Evolutionary conservation across 1,140 invertebrate genomes (phyloP).

Genomic region (Heliconius himera): DNA sequence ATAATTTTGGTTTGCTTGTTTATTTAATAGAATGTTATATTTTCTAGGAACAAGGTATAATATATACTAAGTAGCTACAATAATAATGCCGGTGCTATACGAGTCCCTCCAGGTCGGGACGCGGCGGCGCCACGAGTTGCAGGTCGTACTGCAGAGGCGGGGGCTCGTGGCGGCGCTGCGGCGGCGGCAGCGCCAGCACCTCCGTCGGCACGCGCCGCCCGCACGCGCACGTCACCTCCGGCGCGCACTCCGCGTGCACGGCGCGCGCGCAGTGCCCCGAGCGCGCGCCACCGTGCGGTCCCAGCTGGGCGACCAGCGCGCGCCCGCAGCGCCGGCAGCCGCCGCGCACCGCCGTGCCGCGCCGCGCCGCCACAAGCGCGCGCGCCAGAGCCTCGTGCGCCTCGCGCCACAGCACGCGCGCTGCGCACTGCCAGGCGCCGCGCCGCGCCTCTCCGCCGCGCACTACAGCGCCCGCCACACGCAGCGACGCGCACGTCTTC

Average conservation of each 20-base stretch:
- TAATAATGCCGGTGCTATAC: conserved; percentile 40
- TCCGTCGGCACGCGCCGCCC: conserved; percentile 41
- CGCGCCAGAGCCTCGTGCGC: conserved; percentile 57
- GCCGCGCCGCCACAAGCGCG: conserved; percentile 50
- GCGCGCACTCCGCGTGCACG: conserved; percentile 49
- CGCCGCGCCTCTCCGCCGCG: conserved; percentile 45
- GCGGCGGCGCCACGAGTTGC: conserved; percentile 62
- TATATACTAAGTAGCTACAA: not conserved
- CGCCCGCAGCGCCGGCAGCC: conserved; percentile 49
- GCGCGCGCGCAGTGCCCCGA: conserved; percentile 57
- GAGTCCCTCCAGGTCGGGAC: conserved; percentile 72
- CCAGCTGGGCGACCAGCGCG: conserved; percentile 19
- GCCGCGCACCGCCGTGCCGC: conserved; percentile 50
- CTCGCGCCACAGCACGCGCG: conserved; percentile 50
- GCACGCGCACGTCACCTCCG: conserved; percentile 48
- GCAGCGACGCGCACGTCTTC: conserved; percentile 47
- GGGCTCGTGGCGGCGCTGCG: conserved; percentile 4
- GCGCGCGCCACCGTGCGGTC: conserved; percentile 39
- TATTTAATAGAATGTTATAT: not conserved
- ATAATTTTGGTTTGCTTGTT: not conserved
- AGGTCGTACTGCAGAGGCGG: conserved; percentile 53
- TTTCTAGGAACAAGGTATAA: not conserved
- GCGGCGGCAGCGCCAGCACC: conserved; percentile 36
- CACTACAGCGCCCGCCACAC: conserved; percentile 50
- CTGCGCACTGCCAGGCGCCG: conserved; percentile 49